Conservation (phyloP, 2,797 vertebrate genomes). For the Pseudochirops cupreus region DNA sequence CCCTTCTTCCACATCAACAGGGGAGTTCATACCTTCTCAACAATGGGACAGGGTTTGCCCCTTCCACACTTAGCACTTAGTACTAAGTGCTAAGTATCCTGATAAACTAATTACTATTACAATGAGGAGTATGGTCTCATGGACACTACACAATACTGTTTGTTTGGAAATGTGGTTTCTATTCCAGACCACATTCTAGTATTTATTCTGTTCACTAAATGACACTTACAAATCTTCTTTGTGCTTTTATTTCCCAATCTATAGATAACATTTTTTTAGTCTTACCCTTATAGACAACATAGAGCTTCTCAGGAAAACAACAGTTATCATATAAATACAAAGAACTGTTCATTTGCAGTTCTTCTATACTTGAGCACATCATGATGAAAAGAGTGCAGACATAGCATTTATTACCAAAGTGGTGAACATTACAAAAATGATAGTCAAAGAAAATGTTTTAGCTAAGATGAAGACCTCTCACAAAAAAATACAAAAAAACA, state of each 20-base stretch:
- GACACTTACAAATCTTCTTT: not conserved
- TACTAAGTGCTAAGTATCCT: too few relatives aligned
- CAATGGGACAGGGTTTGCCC: too few relatives aligned
- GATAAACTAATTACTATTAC: too few relatives aligned
- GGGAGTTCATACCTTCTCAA: too few relatives aligned
- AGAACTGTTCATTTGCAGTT: not conserved
- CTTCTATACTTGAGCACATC: not conserved
- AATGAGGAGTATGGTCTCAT: not conserved
- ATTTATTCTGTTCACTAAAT: not conserved
- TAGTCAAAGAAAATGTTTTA: not conserved
- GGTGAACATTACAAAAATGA: not conserved
- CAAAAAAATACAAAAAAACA: not conserved
- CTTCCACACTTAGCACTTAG: too few relatives aligned
- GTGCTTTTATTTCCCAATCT: constrained; percentile 25
- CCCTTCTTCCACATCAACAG: too few relatives aligned
- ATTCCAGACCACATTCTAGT: not conserved
- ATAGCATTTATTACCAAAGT: constrained; percentile 6
- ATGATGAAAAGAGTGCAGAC: not conserved
- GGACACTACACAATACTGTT: not conserved
- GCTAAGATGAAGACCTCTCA: not conserved
- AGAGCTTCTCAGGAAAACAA: not conserved
- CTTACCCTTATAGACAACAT: not conserved
- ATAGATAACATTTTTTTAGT: constrained; percentile 21
- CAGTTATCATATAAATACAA: not conserved
- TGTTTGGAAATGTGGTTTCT: constrained; percentile 12